These are phyloP conservation scores for Phasianus colchicus DNA, from an alignment of 2,113 vertebrate species.

Conservation along the genomic window DNA sequence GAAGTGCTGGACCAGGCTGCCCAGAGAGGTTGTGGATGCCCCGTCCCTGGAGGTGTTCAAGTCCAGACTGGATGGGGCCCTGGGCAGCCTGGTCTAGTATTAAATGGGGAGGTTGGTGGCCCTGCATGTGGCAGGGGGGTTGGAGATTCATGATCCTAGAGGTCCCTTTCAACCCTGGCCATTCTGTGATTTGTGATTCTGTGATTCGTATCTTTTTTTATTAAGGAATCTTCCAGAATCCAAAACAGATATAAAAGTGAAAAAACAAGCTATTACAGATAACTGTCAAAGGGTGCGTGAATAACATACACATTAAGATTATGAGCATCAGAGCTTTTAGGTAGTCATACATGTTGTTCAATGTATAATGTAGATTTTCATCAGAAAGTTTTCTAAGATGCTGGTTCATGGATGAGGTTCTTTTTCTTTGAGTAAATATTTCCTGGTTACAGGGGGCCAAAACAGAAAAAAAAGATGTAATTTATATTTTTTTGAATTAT, in stretches of 20 bases:
- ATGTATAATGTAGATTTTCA: neutral
- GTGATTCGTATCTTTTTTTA: neutral
- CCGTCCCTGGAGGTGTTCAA: too few species aligned
- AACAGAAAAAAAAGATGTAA: neutral
- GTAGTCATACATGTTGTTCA: neutral
- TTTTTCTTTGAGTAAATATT: neutral
- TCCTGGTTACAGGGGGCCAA: neutral
- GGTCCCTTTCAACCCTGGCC: too few species aligned
- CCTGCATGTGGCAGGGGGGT: too few species aligned
- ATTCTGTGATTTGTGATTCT: too few species aligned
- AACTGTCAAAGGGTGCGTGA: neutral
- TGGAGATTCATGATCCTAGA: too few species aligned
- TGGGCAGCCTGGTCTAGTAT: too few species aligned
- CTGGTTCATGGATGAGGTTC: neutral
- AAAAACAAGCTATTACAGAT: neutral
- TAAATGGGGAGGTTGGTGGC: too few species aligned
- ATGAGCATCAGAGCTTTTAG: neutral
- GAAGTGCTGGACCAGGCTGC: too few species aligned
- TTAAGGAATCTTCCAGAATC: neutral
- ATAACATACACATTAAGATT: neutral
- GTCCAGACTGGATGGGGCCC: too few species aligned
- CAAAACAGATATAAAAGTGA: constrained; percentile 10
- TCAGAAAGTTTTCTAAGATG: neutral
- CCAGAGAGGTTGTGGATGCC: too few species aligned
- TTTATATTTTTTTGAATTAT: neutral